Evolutionary conservation across 2,113 vertebrate genomes (phyloP), one percentile per base, ranked within the genome.

Genomic region (Plestiodon gilberti): DNA sequence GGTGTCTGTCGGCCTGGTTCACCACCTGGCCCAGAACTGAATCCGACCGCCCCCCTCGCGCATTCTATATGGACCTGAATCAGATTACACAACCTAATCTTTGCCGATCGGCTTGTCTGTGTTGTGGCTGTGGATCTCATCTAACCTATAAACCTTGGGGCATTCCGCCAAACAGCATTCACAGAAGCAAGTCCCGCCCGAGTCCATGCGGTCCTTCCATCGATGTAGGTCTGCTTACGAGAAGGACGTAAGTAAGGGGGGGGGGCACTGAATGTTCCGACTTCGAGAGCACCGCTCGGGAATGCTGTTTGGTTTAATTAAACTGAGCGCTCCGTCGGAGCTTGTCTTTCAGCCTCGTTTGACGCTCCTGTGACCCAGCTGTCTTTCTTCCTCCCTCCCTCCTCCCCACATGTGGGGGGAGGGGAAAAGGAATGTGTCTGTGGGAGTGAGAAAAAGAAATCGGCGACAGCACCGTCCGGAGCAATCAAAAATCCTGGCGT

Each of bases 391-490:
- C 57, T 65, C 13, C 20, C 20, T 1, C 43, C n/a, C 65, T 25
- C n/a, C 67, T 0, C 3, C 14, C 22, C 62, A 17, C 38, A 1
- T 62, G 18, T n/a, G 61, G 85, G 38, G 52, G 17, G 73, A 65
- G 25, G 18, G 52, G 2, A 30, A 33, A 22, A 65, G 57, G 55
- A 77, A 52, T 70, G 6, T 35, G 83, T 64, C 75, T 7, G 6
- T 30, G 78, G 64, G 81, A 78, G 83, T 48, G 79, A 75, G 82
- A 82, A 59, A 69, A 64, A 83, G 84, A 86, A 23, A 83, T 89
- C 81, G 78, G 71, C 82, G 85, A 86, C 89, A 18, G 80, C 81
- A 38, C 67, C n/a, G n/a, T n/a, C n/a, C 11, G 75, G 86, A 88
- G 35, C 75, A 70, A 48, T 71, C 87, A 9, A 70, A 71, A 81